Base-by-base conservation (phyloP, 2,888 invertebrate species). In the Lasioglossum morio region DNA sequence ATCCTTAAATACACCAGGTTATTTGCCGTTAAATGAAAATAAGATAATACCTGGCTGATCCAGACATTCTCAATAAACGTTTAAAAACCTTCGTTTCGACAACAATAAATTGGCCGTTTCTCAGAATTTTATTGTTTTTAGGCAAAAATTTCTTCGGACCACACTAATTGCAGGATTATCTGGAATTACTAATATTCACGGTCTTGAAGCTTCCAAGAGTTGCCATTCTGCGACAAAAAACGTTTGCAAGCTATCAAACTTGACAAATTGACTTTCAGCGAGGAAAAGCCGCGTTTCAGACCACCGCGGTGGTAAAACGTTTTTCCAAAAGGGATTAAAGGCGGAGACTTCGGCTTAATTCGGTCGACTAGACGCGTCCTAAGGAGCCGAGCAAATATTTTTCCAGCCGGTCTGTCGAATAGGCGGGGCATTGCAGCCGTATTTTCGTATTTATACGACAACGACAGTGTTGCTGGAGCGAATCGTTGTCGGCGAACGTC, bases 401-500 rank as follows among this genome's bases (percentile, higher is more conserved):
- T 69, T 69, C 23, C 34, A 69, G 37, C 66, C 66, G 30, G 66
- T 69, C 23, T 34, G 66, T 14, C 23, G 66, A 34, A 69, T 69
- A 34, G 34, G 19, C 66, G 66, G 23, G 23, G 34, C 34, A 8
- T 19, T 10, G 23, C 30, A 34, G 19, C 34, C 34, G 72, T 81
- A 48, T 57, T 34, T 66, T 72, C 10, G 30, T 53, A 27, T 57
- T 79, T 66, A 14, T 57, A 16, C 72, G 14, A 69, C 34, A 69
- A 37, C 60, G 60, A 63, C 60, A 63, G 63, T 16, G 69, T 34
- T 27, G 60, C n/a, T 16, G 46, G 30, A 40, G 37, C 23, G 63
- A 40, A 70, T 70, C 34, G 30, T 19, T 34, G 57, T 19, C 27
- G 48, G 53, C 69, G 60, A 82, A 70, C 77, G 77, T 23, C 46